These are phyloP conservation scores for Volucella bombylans DNA, from an alignment of 2,888 invertebrate species.

Conservation along the genomic window DNA sequence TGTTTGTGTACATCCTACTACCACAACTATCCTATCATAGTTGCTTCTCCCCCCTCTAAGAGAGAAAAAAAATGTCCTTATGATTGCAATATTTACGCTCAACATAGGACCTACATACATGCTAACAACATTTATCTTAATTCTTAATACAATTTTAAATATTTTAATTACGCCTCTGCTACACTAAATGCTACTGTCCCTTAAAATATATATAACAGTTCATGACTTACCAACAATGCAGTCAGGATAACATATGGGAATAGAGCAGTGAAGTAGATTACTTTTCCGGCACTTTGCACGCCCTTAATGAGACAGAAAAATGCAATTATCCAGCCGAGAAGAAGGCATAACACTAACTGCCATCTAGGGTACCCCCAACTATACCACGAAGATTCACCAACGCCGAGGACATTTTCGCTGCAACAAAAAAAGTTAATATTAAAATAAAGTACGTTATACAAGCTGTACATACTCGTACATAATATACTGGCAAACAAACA, in stretches of 20 bases:
- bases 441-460: no score
- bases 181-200: neutral
- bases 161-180: conserved; percentile 12
- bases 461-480: neutral
- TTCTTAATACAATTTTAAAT: neutral
- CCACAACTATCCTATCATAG: neutral
- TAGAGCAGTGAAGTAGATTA: conserved; percentile 88
- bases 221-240: conserved; percentile 83
- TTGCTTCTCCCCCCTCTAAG: neutral
- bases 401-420: conserved; percentile 90
- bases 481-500: conserved; percentile 20
- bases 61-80: neutral
- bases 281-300: conserved; percentile 95
- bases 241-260: conserved; percentile 89
- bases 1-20: neutral
- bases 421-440: conserved; percentile 75
- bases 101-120: neutral
- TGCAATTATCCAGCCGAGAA: conserved; percentile 91
- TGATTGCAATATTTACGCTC: neutral
- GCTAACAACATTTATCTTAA: conserved; percentile 8
- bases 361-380: conserved; percentile 90
- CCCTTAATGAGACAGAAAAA: conserved; percentile 94
- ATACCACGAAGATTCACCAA: conserved; percentile 87
- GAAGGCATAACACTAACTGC: conserved; percentile 91
- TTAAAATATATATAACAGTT: neutral